Evolutionary conservation across 2,888 invertebrate genomes (phyloP), one percentile per base, ranked within the genome.

Genomic region (Caenorhabditis sp.): DNA sequence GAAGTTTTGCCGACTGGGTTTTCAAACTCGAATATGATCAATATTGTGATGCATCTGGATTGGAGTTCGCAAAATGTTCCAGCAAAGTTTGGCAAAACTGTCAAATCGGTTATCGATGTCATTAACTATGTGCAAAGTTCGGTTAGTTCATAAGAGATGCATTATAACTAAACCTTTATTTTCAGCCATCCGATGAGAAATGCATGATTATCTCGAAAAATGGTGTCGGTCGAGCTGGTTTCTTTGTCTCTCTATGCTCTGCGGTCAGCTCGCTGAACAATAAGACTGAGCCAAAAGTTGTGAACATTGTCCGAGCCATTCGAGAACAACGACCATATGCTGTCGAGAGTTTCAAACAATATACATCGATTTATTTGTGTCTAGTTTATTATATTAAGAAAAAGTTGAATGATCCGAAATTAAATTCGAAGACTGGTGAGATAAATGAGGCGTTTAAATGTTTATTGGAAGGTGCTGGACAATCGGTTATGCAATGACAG

Each of bases 271-370:
- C 64, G 20, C 43, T 72, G 21, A 67, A 72, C 36, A 60, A 72
- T 21, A 31, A 49, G 20, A 62, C 52, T 25, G 67, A 67, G 27
- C 68, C 68, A 49, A 27, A 62, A 56, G 54, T 72, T 1, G 36
- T 21, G 20, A 67, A 72, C 20, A 72, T 72, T 62, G 72, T 72
- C 54, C 60, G 58, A 53, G 43, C 61, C 25, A 56, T 72, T 49
- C 61, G 72, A 5, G 17, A 25, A 14, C 72, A 72, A 50, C 43
- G 72, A 50, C 72, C 72, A 27, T 54, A 65, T 54, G 53, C 72
- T 20, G 72, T 72, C n/a, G 68, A 64, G 21, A 68, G 67, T 38
- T 54, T 72, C 49, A 72, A 72, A 31, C 72, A 72, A 31, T 72
- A 72, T 59, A 68, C 67, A 20, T 72, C 72, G 23, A 21, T 72